A percentile compares a stretch with the other conserved stretches of the same genome.
Conservation (phyloP, 2,797 vertebrate species). For the Bovichtus variegatus region DNA sequence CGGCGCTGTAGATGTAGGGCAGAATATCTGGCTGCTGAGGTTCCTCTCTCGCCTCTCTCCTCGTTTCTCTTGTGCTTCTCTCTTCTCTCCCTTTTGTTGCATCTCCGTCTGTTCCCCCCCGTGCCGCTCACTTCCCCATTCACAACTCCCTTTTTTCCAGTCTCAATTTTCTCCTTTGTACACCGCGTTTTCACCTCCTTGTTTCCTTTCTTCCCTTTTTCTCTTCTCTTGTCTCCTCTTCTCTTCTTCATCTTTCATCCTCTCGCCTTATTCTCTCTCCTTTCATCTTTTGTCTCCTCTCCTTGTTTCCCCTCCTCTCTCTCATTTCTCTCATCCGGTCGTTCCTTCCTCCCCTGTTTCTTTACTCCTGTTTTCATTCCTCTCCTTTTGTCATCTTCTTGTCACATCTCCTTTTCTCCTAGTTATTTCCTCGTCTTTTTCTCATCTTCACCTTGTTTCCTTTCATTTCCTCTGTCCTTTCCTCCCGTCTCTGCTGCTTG, state of each 20-base stretch:
- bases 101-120: constrained; percentile 54
- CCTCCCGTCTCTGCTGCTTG: not conserved
- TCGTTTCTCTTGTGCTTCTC: constrained; percentile 4
- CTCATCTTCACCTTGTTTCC: no score
- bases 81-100: constrained; percentile 26
- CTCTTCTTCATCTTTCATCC: not conserved
- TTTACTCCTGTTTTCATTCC: not conserved
- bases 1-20: constrained; percentile 57
- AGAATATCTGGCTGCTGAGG: constrained; percentile 41
- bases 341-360: not conserved
- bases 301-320: not conserved
- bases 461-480: not conserved
- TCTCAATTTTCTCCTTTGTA: not conserved
- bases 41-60: constrained; percentile 10
- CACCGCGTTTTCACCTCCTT: not conserved
- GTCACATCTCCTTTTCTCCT: not conserved
- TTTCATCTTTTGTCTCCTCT: not conserved
- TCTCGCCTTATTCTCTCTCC: not conserved
- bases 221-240: not conserved
- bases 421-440: no score
- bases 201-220: not conserved
- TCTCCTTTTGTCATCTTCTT: not conserved
- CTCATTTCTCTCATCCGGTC: not conserved
- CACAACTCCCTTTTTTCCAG: not conserved
- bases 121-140: not conserved